These are phyloP conservation scores for Augiades crinisus DNA, from an alignment of 2,888 invertebrate species.

Conservation along the genomic window DNA sequence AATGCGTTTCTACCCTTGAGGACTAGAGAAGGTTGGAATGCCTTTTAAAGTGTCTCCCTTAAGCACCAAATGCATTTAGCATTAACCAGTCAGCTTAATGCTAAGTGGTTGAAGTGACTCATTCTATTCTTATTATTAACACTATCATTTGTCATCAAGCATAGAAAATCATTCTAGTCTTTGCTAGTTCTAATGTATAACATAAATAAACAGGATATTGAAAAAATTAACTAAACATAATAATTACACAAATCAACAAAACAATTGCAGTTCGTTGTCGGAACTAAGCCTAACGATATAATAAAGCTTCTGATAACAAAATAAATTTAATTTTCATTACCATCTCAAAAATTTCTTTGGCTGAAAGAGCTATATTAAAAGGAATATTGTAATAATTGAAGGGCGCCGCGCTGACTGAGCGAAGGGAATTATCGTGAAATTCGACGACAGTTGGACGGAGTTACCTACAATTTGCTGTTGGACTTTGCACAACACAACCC, in stretches of 20 bases:
- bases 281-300: no score
- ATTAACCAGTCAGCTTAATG: no score
- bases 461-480: slow-evolving; percentile 44
- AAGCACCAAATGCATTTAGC: no score
- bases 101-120: no score
- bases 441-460: slow-evolving; percentile 47
- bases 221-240: not conserved
- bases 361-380: slow-evolving; percentile 47
- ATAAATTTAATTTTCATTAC: slow-evolving; percentile 56
- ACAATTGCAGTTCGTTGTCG: slow-evolving; percentile 28
- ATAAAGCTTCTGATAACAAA: slow-evolving; percentile 39
- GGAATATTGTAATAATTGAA: slow-evolving; percentile 57
- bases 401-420: slow-evolving; percentile 39
- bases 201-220: no score
- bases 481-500: slow-evolving; percentile 19
- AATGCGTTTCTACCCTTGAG: no score
- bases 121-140: no score
- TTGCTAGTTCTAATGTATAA: no score
- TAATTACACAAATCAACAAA: slow-evolving; percentile 9
- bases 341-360: slow-evolving; percentile 45
- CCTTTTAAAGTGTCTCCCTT: no score
- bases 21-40: no score
- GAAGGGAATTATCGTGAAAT: slow-evolving; percentile 39
- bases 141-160: no score
- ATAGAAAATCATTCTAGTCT: no score